Percentiles rank a stretch among this genome's conserved stretches.
These are phyloP conservation scores for Lindbergichthys nudifrons DNA, from an alignment of 2,797 vertebrate genomes.

Conservation along the genomic window DNA sequence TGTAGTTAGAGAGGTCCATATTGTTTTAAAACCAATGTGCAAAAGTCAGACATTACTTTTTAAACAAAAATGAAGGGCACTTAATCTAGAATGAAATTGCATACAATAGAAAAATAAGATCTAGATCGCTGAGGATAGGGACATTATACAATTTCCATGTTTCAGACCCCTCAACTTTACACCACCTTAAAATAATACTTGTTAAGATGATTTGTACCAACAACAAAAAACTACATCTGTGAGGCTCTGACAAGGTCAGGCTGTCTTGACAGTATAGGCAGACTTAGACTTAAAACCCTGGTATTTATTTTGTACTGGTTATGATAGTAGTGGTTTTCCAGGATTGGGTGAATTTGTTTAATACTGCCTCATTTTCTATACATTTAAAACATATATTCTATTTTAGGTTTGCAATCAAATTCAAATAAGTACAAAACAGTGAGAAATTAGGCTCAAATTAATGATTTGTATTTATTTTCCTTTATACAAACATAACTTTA, in stretches of 20 bases:
- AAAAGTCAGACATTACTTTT: neutral
- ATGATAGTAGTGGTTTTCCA: neutral
- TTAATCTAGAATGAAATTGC: neutral
- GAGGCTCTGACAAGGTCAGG: neutral
- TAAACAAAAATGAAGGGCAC: neutral
- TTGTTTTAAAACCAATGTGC: neutral
- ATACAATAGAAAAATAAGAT: neutral
- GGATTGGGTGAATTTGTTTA: neutral
- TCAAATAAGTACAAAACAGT: neutral
- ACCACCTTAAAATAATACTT: neutral
- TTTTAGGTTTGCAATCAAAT: neutral
- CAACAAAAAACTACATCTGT: neutral
- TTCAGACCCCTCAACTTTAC: neutral
- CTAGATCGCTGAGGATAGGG: neutral
- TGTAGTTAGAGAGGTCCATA: neutral
- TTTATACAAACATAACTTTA: conserved; percentile 66
- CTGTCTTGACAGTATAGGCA: neutral
- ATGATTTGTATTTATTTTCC: conserved; percentile 61
- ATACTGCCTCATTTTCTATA: neutral
- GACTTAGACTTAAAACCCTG: neutral
- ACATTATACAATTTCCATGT: neutral
- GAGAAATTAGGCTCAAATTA: neutral
- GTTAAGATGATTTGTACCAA: neutral
- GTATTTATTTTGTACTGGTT: neutral
- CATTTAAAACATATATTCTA: neutral